phyloP scores from a whole-genome alignment of 1,140 invertebrate genomes.

The Zaprionus ornatus region DNA sequence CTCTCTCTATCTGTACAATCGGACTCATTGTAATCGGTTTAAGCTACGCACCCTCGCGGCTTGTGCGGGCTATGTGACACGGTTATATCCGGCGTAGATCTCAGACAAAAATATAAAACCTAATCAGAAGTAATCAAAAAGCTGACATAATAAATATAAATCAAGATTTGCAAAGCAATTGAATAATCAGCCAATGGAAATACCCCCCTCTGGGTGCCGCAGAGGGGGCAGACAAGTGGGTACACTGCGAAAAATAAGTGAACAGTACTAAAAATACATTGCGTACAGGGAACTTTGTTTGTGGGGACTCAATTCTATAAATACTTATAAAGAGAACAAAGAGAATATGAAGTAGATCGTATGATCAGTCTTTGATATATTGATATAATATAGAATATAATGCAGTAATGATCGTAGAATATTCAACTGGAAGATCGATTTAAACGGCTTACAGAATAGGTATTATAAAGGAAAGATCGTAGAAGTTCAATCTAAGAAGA shows the following conservation, averaged over 20 bases:
- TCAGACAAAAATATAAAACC: slow-evolving; percentile 7
- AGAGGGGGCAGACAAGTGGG: no score
- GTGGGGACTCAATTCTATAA: no score
- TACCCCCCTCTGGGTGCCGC: slow-evolving; percentile 1
- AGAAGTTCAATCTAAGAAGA: no score
- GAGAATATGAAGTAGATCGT: no score
- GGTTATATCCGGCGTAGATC: slow-evolving; percentile 2
- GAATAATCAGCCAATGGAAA: slow-evolving; percentile 31
- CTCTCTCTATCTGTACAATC: background rate
- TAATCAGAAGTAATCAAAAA: slow-evolving; percentile 40
- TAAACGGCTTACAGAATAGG: no score
- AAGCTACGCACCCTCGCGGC: background rate
- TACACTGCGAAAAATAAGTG: slow-evolving; percentile 21
- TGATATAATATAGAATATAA: background rate
- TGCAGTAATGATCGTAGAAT: no score
- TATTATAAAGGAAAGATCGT: no score
- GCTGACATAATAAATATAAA: slow-evolving; percentile 36
- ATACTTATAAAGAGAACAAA: no score
- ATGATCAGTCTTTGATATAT: background rate
- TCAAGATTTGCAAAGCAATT: slow-evolving; percentile 47
- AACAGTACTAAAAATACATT: slow-evolving; percentile 4
- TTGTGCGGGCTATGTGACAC: background rate
- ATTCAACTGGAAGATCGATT: no score
- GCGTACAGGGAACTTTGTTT: no score
- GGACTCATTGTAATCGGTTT: background rate